Conservation (phyloP, 1,140 invertebrate genomes). For the Plodia interpunctella region DNA sequence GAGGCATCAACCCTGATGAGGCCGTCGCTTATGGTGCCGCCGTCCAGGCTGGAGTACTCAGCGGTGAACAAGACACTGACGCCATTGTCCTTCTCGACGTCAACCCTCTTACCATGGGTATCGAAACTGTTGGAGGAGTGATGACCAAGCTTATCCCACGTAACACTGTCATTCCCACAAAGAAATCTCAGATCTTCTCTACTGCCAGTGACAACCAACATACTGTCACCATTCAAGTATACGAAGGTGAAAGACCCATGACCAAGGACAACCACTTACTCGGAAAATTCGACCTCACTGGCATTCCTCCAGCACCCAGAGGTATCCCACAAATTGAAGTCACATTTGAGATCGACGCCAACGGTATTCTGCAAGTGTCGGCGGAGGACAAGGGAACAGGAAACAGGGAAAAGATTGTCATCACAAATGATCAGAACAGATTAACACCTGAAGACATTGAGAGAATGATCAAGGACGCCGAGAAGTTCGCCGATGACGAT, state of each 20-base stretch:
- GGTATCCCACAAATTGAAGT: conserved; percentile 99
- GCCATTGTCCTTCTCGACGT: conserved; percentile 98
- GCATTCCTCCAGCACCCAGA: conserved; percentile 97
- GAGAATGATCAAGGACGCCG: conserved; percentile 98
- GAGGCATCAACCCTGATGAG: conserved; percentile 99
- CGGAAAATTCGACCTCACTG: conserved; percentile 98
- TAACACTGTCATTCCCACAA: conserved; percentile 99
- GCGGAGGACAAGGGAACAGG: conserved; percentile 99
- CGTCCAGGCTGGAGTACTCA: conserved; percentile 96
- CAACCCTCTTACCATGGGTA: conserved; percentile 98
- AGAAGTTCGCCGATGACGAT: conserved; percentile 99
- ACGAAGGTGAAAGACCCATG: conserved; percentile 95
- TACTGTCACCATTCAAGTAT: conserved; percentile 96
- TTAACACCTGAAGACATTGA: conserved; percentile 98
- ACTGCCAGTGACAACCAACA: conserved; percentile 99
- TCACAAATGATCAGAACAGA: conserved; percentile 98
- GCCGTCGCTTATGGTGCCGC: conserved; percentile 99
- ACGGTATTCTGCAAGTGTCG: conserved; percentile 97
- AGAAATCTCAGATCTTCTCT: conserved; percentile 99
- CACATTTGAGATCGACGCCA: conserved; percentile 99
- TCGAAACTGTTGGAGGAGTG: conserved; percentile 99
- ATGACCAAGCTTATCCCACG: conserved; percentile 99
- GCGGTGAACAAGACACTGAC: conserved; percentile 94
- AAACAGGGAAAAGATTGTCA: conserved; percentile 98
- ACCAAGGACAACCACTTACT: conserved; percentile 99